Conservation (phyloP, 2,113 vertebrate genomes). For the Elachura formosa region DNA sequence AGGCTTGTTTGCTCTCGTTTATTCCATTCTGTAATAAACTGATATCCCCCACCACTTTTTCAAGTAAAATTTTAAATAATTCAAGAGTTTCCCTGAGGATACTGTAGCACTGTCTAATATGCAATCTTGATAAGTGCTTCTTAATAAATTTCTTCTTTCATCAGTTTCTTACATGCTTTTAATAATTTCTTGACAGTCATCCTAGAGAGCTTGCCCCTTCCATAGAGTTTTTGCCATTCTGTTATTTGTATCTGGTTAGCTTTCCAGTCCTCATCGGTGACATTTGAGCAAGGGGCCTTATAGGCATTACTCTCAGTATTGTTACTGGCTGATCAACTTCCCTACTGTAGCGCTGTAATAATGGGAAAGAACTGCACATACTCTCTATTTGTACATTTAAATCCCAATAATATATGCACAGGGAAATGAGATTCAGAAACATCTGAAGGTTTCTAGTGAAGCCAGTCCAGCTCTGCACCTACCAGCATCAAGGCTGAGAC, state of each 20-base stretch:
- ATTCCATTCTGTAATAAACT: background rate
- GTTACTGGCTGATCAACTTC: background rate
- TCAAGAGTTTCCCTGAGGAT: background rate
- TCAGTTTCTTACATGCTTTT: background rate
- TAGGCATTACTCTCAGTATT: background rate
- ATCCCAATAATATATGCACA: background rate
- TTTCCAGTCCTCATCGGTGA: background rate
- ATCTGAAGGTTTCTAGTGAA: background rate
- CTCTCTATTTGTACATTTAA: background rate
- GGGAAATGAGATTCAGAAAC: background rate
- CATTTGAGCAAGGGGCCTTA: background rate
- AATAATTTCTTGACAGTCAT: background rate
- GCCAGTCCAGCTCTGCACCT: background rate
- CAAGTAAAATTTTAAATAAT: slow-evolving; percentile 11
- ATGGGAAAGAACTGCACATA: background rate
- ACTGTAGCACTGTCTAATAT: background rate
- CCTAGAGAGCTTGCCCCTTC: background rate
- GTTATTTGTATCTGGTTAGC: background rate
- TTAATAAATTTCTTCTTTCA: background rate
- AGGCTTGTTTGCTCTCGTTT: background rate
- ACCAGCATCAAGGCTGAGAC: background rate
- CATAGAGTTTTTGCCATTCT: background rate
- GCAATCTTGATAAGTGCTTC: background rate
- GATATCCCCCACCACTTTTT: background rate
- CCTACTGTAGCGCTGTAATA: background rate